Evolutionary conservation across 2,888 invertebrate species (phyloP).

Genomic region (Falcaria lacertinaria): DNA sequence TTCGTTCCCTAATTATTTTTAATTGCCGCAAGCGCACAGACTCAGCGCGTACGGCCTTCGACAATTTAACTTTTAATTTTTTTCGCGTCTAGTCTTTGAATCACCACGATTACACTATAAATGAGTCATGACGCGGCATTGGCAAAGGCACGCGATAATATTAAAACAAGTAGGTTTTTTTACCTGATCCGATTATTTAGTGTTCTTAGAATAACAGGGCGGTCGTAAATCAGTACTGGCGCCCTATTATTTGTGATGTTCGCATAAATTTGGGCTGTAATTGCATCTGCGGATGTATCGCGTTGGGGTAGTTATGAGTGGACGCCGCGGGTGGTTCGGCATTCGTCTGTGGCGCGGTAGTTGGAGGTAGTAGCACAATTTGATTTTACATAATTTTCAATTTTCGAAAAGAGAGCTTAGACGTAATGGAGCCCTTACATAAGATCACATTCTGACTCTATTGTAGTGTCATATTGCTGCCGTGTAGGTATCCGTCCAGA

Average conservation of each 20-base stretch:
- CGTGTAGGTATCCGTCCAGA: too few species aligned
- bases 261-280: slow-evolving; percentile 59
- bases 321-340: slow-evolving; percentile 52
- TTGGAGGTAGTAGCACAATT: slow-evolving; percentile 13
- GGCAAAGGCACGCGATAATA: slow-evolving; percentile 48
- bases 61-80: slow-evolving; percentile 65
- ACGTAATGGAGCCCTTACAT: too few species aligned
- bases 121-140: slow-evolving; percentile 49
- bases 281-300: slow-evolving; percentile 33
- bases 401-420: not conserved
- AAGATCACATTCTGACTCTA: too few species aligned
- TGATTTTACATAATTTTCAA: slow-evolving; percentile 12
- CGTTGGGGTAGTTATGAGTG: slow-evolving; percentile 13
- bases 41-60: slow-evolving; percentile 66
- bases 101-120: slow-evolving; percentile 61
- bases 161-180: slow-evolving; percentile 55
- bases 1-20: slow-evolving; percentile 78
- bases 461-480: too few species aligned
- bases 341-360: slow-evolving; percentile 22
- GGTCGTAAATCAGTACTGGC: slow-evolving; percentile 69
- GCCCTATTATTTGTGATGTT: slow-evolving; percentile 73
- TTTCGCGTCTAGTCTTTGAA: slow-evolving; percentile 73
- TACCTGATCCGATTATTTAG: slow-evolving; percentile 45
- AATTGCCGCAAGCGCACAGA: slow-evolving; percentile 71
- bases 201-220: slow-evolving; percentile 61